Evolutionary conservation across 2,113 vertebrate genomes (phyloP).

Genomic region (Tenrec ecaudatus): DNA sequence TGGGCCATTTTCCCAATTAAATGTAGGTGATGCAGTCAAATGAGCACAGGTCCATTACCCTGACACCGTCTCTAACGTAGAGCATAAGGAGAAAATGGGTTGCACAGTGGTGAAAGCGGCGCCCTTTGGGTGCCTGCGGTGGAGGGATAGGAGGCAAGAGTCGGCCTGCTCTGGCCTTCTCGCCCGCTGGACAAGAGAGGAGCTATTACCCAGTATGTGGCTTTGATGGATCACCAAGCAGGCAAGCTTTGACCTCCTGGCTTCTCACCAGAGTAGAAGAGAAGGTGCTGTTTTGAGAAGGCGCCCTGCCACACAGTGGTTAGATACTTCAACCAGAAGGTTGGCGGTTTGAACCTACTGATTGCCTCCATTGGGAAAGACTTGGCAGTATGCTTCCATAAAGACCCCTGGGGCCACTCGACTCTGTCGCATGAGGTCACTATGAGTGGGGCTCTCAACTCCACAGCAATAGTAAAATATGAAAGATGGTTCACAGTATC

Average conservation of each 20-base stretch:
- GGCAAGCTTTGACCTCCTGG: no score
- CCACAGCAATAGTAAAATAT: neutral
- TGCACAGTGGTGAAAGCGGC: neutral
- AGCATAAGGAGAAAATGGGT: neutral
- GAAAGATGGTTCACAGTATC: neutral
- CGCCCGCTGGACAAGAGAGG: neutral
- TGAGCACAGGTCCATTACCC: conserved; percentile 81
- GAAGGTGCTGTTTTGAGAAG: neutral
- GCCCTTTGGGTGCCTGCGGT: fast-evolving
- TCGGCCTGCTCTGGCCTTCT: no score
- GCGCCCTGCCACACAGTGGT: neutral
- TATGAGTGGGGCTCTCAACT: neutral
- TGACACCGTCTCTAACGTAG: conserved; percentile 68
- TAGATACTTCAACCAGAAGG: neutral
- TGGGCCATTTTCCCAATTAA: conserved; percentile 86
- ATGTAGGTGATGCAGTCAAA: conserved; percentile 84
- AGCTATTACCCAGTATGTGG: no score
- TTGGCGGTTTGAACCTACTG: neutral
- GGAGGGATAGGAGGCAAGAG: neutral
- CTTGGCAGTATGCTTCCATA: neutral
- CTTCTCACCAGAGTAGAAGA: no score
- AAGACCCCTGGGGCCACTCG: neutral
- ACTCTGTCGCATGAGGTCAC: neutral
- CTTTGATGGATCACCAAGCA: no score
- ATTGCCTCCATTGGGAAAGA: neutral